Evolutionary conservation across 37 sponge, comb jelly and placozoan genomes (phyloP).

Genomic region (Haliclona indistincta): DNA sequence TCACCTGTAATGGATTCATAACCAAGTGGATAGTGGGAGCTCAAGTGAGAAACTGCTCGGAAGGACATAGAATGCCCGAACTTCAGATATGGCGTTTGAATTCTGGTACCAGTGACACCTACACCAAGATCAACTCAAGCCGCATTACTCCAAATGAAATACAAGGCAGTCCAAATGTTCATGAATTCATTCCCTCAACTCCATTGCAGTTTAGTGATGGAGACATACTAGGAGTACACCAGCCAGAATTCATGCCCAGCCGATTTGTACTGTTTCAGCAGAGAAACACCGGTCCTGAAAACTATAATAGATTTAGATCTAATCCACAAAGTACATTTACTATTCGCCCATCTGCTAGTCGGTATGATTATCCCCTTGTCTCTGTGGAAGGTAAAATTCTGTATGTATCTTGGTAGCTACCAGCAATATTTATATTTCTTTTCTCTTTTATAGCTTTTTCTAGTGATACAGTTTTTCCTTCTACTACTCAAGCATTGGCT

Average conservation of each 20-base stretch:
- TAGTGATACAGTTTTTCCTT: too few species aligned
- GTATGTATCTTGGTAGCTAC: too few species aligned
- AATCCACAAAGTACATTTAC: neutral
- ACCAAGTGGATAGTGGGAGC: too few species aligned
- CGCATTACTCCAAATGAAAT: neutral
- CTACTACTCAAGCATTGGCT: too few species aligned
- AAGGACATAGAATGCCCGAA: neutral
- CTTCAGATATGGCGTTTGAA: neutral
- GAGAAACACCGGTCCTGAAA: neutral
- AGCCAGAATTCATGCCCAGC: neutral
- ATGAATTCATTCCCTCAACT: neutral
- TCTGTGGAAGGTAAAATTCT: too few species aligned
- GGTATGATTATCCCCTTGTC: neutral
- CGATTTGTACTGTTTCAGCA: neutral
- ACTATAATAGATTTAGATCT: neutral
- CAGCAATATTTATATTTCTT: too few species aligned
- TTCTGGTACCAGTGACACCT: neutral
- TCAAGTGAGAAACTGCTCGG: too few species aligned
- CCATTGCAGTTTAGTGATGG: neutral
- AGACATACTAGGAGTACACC: neutral
- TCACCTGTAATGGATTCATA: too few species aligned
- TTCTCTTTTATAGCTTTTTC: too few species aligned
- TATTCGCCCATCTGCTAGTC: neutral
- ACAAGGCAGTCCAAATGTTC: neutral
- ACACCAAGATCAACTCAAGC: neutral